Conservation (phyloP, 2,888 invertebrate genomes). For the Panopea generosa region DNA sequence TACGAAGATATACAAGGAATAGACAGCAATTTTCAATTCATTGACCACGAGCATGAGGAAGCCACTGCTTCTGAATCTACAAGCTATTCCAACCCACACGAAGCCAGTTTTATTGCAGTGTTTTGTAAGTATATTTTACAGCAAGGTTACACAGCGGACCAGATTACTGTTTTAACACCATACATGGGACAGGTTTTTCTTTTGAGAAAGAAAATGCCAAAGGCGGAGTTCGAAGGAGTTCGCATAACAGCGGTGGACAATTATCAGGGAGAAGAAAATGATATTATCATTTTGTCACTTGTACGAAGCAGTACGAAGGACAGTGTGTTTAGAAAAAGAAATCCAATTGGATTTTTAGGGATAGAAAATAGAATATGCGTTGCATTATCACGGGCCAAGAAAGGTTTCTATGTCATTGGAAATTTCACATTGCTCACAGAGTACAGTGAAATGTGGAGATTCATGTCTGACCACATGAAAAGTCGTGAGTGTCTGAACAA, state of each 20-base stretch:
- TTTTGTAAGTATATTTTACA: slow-evolving; percentile 78
- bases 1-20: slow-evolving; percentile 77
- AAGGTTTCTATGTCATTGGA: slow-evolving; percentile 82
- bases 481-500: slow-evolving; percentile 33
- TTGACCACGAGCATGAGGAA: slow-evolving; percentile 57
- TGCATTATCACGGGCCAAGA: slow-evolving; percentile 81
- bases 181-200: slow-evolving; percentile 81
- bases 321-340: slow-evolving; percentile 25
- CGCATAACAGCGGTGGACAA: slow-evolving; percentile 80
- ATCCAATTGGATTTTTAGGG: slow-evolving; percentile 79
- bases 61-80: slow-evolving; percentile 39
- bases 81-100: slow-evolving; percentile 62
- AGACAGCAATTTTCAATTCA: slow-evolving; percentile 78
- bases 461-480: slow-evolving; percentile 35
- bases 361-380: slow-evolving; percentile 82
- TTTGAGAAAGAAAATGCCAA: slow-evolving; percentile 69
- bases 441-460: slow-evolving; percentile 61
- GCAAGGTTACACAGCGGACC: slow-evolving; percentile 77
- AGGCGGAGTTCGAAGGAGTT: slow-evolving; percentile 67
- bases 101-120: slow-evolving; percentile 55
- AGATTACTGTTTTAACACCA: slow-evolving; percentile 82
- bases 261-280: slow-evolving; percentile 84
- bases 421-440: slow-evolving; percentile 72
- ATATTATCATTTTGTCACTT: slow-evolving; percentile 83
- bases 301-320: slow-evolving; percentile 79